Evolutionary conservation across 2,113 vertebrate genomes (phyloP).

Genomic region (Serilophus lunatus): DNA sequence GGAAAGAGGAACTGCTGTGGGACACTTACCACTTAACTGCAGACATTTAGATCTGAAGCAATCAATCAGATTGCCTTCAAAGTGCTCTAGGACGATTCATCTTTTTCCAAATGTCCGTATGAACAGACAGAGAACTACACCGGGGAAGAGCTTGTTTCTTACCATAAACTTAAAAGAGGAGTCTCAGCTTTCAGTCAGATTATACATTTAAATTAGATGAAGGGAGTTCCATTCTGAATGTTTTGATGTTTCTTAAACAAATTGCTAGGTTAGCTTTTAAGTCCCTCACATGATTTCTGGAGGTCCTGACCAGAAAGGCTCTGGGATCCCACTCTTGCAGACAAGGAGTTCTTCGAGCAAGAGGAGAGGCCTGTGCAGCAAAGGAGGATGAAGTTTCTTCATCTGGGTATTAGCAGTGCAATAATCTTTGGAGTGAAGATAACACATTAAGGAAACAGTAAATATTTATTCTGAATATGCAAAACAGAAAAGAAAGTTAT

Average conservation of each 20-base stretch:
- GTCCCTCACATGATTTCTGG: not conserved
- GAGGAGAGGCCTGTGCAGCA: not conserved
- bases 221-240: not conserved
- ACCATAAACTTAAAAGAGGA: not conserved
- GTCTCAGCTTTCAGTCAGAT: not conserved
- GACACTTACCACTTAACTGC: not conserved
- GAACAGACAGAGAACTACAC: not conserved
- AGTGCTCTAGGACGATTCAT: not conserved
- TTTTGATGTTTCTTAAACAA: not conserved
- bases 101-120: not conserved
- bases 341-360: fast-evolving
- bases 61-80: not conserved
- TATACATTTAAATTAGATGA: not conserved
- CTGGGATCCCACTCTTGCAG: not conserved
- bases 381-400: not conserved
- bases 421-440: not conserved
- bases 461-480: not conserved
- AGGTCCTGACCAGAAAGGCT: not conserved
- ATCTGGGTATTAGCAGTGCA: not conserved
- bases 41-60: not conserved
- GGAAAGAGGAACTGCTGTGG: not conserved
- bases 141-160: not conserved
- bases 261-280: not conserved
- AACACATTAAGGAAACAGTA: not conserved
- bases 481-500: not conserved